phyloP scores from a whole-genome alignment of 1,140 invertebrate genomes.

The Drosophila chauvacae region DNA sequence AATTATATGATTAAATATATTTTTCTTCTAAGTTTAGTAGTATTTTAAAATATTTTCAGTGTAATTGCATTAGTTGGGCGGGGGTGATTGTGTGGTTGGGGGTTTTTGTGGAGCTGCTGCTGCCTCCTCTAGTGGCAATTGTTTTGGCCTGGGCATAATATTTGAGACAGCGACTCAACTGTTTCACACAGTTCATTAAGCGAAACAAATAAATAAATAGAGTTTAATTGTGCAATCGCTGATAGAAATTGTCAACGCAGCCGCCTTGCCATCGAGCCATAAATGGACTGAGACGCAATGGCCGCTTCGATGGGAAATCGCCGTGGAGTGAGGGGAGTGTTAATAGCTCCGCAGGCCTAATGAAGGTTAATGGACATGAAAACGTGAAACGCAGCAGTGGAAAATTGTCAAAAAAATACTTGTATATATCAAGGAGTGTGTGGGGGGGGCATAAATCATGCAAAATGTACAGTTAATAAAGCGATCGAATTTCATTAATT shows the following conservation, averaged over 20 bases:
- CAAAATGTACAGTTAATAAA: conserved; percentile 81
- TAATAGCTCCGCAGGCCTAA: conserved; percentile 62
- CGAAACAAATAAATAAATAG: conserved; percentile 74
- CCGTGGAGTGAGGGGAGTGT: conserved; percentile 8
- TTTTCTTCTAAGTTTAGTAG: background rate
- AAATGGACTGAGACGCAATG: conserved; percentile 32
- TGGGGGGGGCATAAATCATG: conserved; percentile 32
- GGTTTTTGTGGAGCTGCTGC: conserved; percentile 8
- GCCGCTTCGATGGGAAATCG: conserved; percentile 4
- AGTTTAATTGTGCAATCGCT: conserved; percentile 74
- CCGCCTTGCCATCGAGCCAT: conserved; percentile 24
- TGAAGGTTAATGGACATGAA: conserved; percentile 76
- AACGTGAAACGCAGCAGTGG: conserved; percentile 43
- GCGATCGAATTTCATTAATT: conserved; percentile 84
- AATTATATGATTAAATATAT: too few species aligned
- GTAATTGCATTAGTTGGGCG: conserved; percentile 29
- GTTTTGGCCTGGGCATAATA: conserved; percentile 35
- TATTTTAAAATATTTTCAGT: background rate
- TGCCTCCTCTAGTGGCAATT: conserved; percentile 40
- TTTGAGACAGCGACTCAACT: conserved; percentile 42
- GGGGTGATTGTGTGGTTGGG: conserved; percentile 25
- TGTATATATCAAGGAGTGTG: background rate
- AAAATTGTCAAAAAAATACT: conserved; percentile 38
- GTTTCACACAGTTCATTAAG: conserved; percentile 81
- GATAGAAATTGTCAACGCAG: conserved; percentile 71